Conservation (phyloP, 2,113 vertebrate species). For the Struthidea cinerea region DNA sequence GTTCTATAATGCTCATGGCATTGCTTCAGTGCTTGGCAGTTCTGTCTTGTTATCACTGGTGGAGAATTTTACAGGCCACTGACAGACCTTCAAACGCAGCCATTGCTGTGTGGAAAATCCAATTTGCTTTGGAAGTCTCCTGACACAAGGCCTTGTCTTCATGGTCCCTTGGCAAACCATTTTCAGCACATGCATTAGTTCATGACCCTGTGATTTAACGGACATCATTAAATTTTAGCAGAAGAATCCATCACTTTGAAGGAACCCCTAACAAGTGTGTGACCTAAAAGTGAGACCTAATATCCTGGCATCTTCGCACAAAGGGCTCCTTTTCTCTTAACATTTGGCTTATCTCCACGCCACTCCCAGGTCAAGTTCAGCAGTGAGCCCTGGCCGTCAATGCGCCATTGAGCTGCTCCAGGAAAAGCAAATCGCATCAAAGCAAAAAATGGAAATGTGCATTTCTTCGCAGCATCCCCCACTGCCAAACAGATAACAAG, state of each 20-base stretch:
- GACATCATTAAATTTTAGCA: constrained; percentile 66
- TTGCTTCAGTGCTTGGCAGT: constrained; percentile 1
- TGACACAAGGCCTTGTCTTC: constrained; percentile 55
- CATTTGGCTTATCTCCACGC: constrained; percentile 62
- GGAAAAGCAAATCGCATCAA: constrained; percentile 8
- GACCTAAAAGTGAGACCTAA: constrained; percentile 58
- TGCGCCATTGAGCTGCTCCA: constrained; percentile 39
- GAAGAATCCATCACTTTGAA: constrained; percentile 61
- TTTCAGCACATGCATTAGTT: constrained; percentile 45
- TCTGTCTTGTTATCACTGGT: constrained; percentile 12
- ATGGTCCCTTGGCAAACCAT: constrained; percentile 23
- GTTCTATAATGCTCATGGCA: not conserved
- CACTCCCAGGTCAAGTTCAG: constrained; percentile 54
- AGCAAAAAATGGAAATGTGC: constrained; percentile 15
- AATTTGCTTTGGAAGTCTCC: constrained; percentile 50
- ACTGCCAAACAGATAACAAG: constrained; percentile 48
- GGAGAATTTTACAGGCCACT: constrained; percentile 52
- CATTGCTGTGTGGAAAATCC: constrained; percentile 49
- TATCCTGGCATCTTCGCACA: constrained; percentile 5
- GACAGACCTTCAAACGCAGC: constrained; percentile 39
- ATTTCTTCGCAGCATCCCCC: constrained; percentile 21
- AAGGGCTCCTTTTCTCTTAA: constrained; percentile 51
- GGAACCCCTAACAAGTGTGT: constrained; percentile 52
- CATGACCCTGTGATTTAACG: constrained; percentile 54
- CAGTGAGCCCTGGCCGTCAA: not conserved